Evolutionary conservation across 2,888 invertebrate species (phyloP).

Genomic region (Eupithecia subumbrata): DNA sequence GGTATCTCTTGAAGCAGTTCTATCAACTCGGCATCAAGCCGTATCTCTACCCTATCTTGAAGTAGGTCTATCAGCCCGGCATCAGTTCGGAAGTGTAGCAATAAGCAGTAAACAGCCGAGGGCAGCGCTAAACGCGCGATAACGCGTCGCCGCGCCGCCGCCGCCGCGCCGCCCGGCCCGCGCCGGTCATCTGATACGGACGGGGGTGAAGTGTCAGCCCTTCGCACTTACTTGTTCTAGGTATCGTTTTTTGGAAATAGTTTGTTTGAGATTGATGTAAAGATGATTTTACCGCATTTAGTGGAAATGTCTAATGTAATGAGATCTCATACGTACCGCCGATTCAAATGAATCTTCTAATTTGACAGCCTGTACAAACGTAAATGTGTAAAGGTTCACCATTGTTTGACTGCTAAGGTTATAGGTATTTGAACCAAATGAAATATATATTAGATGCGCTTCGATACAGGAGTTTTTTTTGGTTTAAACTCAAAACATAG

Average conservation of each 20-base stretch:
- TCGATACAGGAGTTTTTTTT: not conserved
- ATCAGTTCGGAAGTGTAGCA: constrained; percentile 41
- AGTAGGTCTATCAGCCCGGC: constrained; percentile 28
- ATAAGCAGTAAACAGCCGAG: constrained; percentile 47
- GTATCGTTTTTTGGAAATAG: constrained; percentile 55
- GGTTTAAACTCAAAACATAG: no score
- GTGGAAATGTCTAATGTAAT: no score
- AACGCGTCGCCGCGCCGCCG: constrained; percentile 36
- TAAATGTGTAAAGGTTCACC: not conserved
- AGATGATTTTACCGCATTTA: constrained; percentile 46
- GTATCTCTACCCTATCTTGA: not conserved
- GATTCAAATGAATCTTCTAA: not conserved
- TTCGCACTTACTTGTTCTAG: constrained; percentile 65
- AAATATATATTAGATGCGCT: no score
- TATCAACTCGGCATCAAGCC: not conserved
- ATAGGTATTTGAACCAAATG: not conserved
- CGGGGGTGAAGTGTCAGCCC: constrained; percentile 70
- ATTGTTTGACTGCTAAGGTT: not conserved
- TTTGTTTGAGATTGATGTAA: constrained; percentile 47
- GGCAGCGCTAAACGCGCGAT: constrained; percentile 46
- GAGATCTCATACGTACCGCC: no score
- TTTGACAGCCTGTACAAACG: not conserved
- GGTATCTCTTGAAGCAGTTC: not conserved
- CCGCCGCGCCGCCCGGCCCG: constrained; percentile 24
- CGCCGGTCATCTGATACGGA: constrained; percentile 72